A percentile compares a stretch with the other conserved stretches of the same genome.
These are phyloP conservation scores for Drepana falcataria DNA, from an alignment of 2,888 invertebrate species.

Conservation along the genomic window DNA sequence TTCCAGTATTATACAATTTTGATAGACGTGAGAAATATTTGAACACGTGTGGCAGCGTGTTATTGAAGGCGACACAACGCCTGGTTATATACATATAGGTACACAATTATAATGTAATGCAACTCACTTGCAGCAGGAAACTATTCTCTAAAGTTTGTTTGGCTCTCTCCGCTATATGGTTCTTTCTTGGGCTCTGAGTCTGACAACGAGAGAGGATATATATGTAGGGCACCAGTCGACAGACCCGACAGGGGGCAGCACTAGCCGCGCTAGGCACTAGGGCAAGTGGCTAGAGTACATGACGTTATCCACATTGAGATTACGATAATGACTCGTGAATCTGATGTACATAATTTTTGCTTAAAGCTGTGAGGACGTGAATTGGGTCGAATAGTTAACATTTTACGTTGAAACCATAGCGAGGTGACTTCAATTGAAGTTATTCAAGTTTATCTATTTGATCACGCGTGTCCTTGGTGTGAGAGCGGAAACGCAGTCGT, in stretches of 20 bases:
- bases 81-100: slow-evolving; percentile 5
- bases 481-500: slow-evolving; percentile 25
- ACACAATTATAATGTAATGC: slow-evolving; percentile 38
- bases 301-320: no score
- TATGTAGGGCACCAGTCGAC: slow-evolving; percentile 43
- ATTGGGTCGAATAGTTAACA: no score
- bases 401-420: no score
- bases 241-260: slow-evolving; percentile 10
- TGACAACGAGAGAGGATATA: slow-evolving; percentile 68
- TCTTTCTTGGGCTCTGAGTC: slow-evolving; percentile 75
- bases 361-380: background rate
- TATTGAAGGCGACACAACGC: slow-evolving; percentile 41
- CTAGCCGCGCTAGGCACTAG: no score
- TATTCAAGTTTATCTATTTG: background rate
- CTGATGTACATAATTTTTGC: background rate
- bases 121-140: slow-evolving; percentile 77
- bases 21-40: background rate
- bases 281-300: no score
- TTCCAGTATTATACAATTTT: no score
- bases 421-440: no score
- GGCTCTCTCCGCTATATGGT: slow-evolving; percentile 75
- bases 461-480: slow-evolving; percentile 28
- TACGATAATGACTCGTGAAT: no score
- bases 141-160: slow-evolving; percentile 75
- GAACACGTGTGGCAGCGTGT: slow-evolving; percentile 3